These are phyloP conservation scores for Gila orcuttii DNA, from an alignment of 2,113 vertebrate genomes.

Conservation along the genomic window DNA sequence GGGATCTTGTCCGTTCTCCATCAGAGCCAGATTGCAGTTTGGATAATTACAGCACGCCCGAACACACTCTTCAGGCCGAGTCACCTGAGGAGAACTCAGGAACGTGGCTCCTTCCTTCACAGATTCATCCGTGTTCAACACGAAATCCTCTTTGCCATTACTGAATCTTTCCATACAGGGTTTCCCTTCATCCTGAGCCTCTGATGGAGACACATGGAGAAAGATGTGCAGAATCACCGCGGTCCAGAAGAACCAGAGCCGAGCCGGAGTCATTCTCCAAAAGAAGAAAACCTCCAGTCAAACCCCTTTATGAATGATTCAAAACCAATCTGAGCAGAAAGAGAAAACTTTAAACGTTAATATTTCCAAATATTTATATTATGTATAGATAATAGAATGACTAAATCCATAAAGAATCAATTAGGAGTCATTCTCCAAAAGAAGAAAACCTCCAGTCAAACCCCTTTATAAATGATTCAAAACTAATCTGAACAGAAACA, in stretches of 20 bases:
- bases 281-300: neutral
- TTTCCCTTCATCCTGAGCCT: constrained; percentile 60
- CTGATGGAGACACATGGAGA: neutral
- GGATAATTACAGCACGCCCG: constrained; percentile 82
- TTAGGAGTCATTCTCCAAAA: neutral
- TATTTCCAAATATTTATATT: neutral
- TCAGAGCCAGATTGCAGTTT: constrained; percentile 86
- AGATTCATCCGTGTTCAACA: constrained; percentile 85
- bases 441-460: neutral
- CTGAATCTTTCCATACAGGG: constrained; percentile 77
- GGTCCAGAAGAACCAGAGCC: neutral
- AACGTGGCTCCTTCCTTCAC: constrained; percentile 88
- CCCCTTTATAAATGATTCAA: neutral
- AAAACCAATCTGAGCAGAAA: neutral
- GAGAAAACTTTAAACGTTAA: neutral
- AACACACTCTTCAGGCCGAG: constrained; percentile 79
- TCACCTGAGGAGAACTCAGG: constrained; percentile 75
- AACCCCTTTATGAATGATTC: neutral
- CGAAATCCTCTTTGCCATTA: constrained; percentile 77
- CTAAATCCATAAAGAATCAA: neutral
- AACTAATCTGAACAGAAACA: neutral
- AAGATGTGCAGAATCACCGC: neutral
- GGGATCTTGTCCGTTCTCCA: constrained; percentile 69
- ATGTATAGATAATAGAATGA: neutral
- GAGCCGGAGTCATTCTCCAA: neutral